Percentiles rank a stretch among this genome's conserved stretches.
These are phyloP conservation scores for Tachypleus tridentatus DNA, from an alignment of 1,140 invertebrate genomes.

Conservation along the genomic window DNA sequence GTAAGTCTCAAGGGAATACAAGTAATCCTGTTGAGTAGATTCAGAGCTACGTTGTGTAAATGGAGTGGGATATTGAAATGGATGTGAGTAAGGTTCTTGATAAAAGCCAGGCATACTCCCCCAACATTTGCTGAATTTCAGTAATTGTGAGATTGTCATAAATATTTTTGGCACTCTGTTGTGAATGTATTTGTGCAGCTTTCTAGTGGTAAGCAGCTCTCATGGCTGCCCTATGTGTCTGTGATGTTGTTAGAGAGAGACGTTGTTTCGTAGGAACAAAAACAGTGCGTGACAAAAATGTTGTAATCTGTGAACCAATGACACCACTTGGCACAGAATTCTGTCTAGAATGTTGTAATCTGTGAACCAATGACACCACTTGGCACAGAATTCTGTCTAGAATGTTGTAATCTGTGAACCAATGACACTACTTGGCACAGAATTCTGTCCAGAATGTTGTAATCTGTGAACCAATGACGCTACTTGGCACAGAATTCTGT, in stretches of 20 bases:
- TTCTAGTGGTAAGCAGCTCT: constrained; percentile 76
- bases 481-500: constrained; percentile 40
- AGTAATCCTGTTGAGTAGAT: constrained; percentile 48
- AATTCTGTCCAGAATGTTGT: constrained; percentile 31
- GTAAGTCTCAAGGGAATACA: constrained; percentile 58
- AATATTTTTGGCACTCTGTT: constrained; percentile 18
- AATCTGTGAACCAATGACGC: constrained; percentile 44
- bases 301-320: constrained; percentile 44
- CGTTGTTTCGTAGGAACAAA: constrained; percentile 48
- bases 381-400: constrained; percentile 40
- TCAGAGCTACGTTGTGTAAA: constrained; percentile 65
- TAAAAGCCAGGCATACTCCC: constrained; percentile 11
- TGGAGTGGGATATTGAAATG: constrained; percentile 61
- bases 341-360: constrained; percentile 31
- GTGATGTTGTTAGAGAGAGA: constrained; percentile 77
- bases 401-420: constrained; percentile 44
- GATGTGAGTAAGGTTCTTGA: constrained; percentile 24
- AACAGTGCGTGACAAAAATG: constrained; percentile 19
- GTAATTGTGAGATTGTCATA: constrained; percentile 25
- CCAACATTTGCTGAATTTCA: constrained; percentile 9
- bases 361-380: constrained; percentile 40
- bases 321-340: constrained; percentile 40
- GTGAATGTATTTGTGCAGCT: constrained; percentile 26
- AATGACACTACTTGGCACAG: constrained; percentile 35
- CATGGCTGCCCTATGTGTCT: constrained; percentile 87